Base-by-base conservation (phyloP, 2,797 vertebrate species). In the Anas bernieri region DNA sequence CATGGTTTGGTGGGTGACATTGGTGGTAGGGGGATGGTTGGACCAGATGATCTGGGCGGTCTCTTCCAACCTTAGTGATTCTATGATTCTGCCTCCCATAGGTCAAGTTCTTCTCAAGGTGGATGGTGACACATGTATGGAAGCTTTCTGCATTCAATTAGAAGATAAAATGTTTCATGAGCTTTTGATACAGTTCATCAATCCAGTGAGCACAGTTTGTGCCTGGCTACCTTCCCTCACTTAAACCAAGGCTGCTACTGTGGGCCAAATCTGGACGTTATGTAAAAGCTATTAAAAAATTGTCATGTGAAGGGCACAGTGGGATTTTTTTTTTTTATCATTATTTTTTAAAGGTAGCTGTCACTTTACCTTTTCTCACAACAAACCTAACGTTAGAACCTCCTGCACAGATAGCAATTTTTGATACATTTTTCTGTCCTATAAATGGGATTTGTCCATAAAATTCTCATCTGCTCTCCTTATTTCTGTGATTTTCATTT, bases 351-450 rank as follows among this genome's bases (percentile, higher is more conserved):
- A 86, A 92, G 17, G 62, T 90, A 56, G 35, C 45, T 74, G 74
- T 45, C 37, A 73, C 58, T 92, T 79, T 79, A 28, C 25, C 26
- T 76, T 90, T 54, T 58, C 86, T 64, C 74, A 76, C 26, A 77
- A 35, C 25, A 90, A 87, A 73, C 39, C 62, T 91, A 84, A 78
- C 66, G 48, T 75, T 64, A 89, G 70, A 92, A 96, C 91, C 17
- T 92, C 79, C 86, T 62, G 70, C 73, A 80, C 74, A 96, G 93
- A 90, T 96, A 90, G 90, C 39, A 68, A 85, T 59, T 92, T 94
- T 92, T 90, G 52, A 87, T 75, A 35, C 3, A 41, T 54, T 81
- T 90, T 76, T 77, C 80, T 75, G 66, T 39, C 72, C 75, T 92
- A 84, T 80, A 91, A 91, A 92, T 3, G 1, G 11, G 59, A 77